These are phyloP conservation scores for Peribatodes rhomboidaria DNA, from an alignment of 2,888 invertebrate genomes.

Conservation along the genomic window DNA sequence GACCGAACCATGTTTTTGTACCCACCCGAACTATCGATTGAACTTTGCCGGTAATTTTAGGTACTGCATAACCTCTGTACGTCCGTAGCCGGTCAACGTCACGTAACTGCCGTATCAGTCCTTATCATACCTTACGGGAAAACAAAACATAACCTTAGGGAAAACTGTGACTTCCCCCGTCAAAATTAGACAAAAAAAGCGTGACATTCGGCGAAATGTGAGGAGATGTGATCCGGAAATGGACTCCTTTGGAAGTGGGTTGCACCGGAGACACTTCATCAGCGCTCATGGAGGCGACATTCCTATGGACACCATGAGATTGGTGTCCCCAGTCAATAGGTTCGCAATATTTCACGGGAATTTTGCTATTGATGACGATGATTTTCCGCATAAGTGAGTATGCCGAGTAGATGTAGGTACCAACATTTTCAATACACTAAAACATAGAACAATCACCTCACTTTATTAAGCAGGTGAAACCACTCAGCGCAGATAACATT, in stretches of 20 bases:
- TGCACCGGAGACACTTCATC: slow-evolving; percentile 74
- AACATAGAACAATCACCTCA: too few relatives aligned
- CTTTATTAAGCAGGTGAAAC: too few relatives aligned
- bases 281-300: slow-evolving; percentile 69
- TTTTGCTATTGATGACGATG: slow-evolving; percentile 64
- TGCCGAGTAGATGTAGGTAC: not conserved
- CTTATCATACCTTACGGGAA: slow-evolving; percentile 35
- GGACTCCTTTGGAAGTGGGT: slow-evolving; percentile 50
- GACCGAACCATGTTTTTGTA: slow-evolving; percentile 68
- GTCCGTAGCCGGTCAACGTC: slow-evolving; percentile 52
- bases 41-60: slow-evolving; percentile 65
- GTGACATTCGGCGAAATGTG: slow-evolving; percentile 21
- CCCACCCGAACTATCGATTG: slow-evolving; percentile 67
- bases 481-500: too few relatives aligned
- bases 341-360: slow-evolving; percentile 74
- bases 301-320: slow-evolving; percentile 72
- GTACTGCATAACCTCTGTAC: slow-evolving; percentile 62
- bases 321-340: slow-evolving; percentile 73
- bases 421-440: not conserved
- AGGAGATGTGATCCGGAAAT: slow-evolving; percentile 28
- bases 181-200: slow-evolving; percentile 38
- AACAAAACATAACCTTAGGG: slow-evolving; percentile 14
- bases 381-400: slow-evolving; percentile 75
- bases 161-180: not conserved
- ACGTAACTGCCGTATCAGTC: slow-evolving; percentile 43